Conservation (phyloP, 1,140 invertebrate species). For the Drosophila ficusphila region DNA sequence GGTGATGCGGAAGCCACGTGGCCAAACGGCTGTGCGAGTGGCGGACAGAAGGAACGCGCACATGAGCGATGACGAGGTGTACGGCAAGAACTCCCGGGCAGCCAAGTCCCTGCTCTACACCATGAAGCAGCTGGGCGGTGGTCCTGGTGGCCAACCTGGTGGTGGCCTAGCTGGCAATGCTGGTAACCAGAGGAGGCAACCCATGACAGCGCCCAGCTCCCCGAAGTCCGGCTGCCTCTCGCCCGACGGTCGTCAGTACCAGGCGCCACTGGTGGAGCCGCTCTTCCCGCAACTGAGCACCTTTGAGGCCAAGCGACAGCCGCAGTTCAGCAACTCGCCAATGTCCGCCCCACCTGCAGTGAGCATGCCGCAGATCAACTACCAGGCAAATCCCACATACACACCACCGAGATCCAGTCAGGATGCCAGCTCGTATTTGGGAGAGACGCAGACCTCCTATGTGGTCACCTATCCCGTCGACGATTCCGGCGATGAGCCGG, state of each 20-base stretch:
- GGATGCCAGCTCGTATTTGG: constrained; percentile 24
- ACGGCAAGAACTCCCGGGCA: constrained; percentile 71
- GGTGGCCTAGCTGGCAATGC: neutral
- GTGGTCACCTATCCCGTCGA: constrained; percentile 78
- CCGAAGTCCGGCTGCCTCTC: constrained; percentile 66
- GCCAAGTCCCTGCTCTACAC: constrained; percentile 72
- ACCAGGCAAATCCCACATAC: constrained; percentile 58
- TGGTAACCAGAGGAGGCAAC: neutral
- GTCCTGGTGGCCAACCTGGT: neutral
- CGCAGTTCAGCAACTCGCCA: constrained; percentile 23
- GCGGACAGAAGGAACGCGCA: constrained; percentile 59
- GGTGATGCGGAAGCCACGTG: constrained; percentile 88
- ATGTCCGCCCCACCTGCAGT: neutral
- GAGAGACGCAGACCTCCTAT: constrained; percentile 64
- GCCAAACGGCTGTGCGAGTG: constrained; percentile 86
- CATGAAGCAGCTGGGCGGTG: constrained; percentile 67
- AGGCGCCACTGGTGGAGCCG: constrained; percentile 76
- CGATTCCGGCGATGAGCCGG: constrained; percentile 65
- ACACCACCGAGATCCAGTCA: constrained; percentile 29
- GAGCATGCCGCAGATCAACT: constrained; percentile 8
- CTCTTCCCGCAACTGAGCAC: constrained; percentile 74
- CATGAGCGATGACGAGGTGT: constrained; percentile 78
- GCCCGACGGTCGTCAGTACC: constrained; percentile 74
- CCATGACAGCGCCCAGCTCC: constrained; percentile 48
- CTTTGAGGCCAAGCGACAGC: constrained; percentile 66